Base-by-base conservation (phyloP, 1,140 invertebrate species). In the Lepidostoma basale region DNA sequence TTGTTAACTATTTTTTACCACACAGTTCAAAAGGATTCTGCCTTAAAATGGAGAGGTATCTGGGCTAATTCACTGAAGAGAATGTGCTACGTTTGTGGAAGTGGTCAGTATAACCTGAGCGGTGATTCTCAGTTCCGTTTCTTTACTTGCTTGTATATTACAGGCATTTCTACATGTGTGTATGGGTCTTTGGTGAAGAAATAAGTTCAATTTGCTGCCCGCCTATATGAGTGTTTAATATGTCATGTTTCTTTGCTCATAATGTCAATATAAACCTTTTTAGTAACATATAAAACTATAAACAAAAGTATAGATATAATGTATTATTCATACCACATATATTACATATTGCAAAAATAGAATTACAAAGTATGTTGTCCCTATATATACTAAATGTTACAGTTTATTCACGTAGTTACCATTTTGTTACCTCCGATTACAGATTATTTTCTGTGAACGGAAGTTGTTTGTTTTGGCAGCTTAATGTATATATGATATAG, bases 401-500 rank as follows among this genome's bases (percentile, higher is more conserved):
- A 47, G 30, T 18, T 45, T 63, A 14, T 64, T 54, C 47, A 64
- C 20, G 40, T 54, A 64, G 62, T 64, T 64, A 64, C 62, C 62
- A 54, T 64, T 64, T 64, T 47, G 62, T 64, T 54, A 64, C 62
- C 62, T 54, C 62, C 62, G 39, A 23, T 8, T 26, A 22, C 45
- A 52, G 62, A 39, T 63, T 30, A 20, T 20, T 33, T 36, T 63
- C 62, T 52, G 62, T 63, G n/a, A 1, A 36, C 8, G 62, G 62
- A n/a, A 39, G 62, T 64, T 64, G 25, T 52, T 52, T 52, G 60
- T 64, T 64, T n/a, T 52, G 62, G 62, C 62, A 64, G 62, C 62
- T 40, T 64, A 62, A 39, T 64, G 62, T 64, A 64, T 47, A 64
- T 64, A 62, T 62, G 26, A 33, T 64, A 64, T 49, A 64, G 47